A percentile compares a stretch with the other conserved stretches of the same genome.
Evolutionary conservation across 2,888 invertebrate species (phyloP).

Genomic region (Temnothorax unifasciatus): DNA sequence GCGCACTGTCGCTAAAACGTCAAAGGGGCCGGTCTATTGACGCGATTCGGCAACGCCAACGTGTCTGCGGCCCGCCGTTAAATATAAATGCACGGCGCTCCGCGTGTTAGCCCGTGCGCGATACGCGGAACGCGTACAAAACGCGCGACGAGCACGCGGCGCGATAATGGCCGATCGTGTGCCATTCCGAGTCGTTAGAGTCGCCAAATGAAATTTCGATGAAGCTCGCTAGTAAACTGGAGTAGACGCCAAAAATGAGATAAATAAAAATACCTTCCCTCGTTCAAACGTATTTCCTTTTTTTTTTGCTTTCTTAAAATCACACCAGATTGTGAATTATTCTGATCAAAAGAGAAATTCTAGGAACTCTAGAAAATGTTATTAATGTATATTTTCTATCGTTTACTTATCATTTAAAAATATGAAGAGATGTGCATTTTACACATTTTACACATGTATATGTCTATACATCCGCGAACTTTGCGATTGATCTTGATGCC

Average conservation of each 20-base stretch:
- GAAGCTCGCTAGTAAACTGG: not conserved
- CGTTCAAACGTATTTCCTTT: not conserved
- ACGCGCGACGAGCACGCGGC: not conserved
- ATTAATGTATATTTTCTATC: not conserved
- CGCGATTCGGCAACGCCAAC: slow-evolving; percentile 42
- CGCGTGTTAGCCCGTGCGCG: not conserved
- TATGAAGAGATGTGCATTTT: not conserved
- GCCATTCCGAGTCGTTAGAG: slow-evolving; percentile 39
- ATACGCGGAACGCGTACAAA: slow-evolving; percentile 13
- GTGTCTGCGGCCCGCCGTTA: slow-evolving; percentile 33
- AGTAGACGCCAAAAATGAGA: not conserved
- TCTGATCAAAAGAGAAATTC: not conserved
- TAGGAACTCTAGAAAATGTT: not conserved
- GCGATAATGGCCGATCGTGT: slow-evolving; percentile 29
- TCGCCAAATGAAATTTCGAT: slow-evolving; percentile 43
- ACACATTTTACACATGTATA: too few species aligned
- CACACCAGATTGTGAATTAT: too few species aligned
- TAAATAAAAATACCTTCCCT: not conserved
- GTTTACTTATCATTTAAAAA: not conserved
- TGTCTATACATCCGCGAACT: not conserved
- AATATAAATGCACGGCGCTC: slow-evolving; percentile 46
- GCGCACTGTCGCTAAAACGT: slow-evolving; percentile 50
- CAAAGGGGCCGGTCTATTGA: slow-evolving; percentile 51
- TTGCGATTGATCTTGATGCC: not conserved
- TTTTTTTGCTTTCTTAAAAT: not conserved